Evolutionary conservation across 2,113 vertebrate genomes (phyloP).

Genomic region (Heteronetta atricapilla): DNA sequence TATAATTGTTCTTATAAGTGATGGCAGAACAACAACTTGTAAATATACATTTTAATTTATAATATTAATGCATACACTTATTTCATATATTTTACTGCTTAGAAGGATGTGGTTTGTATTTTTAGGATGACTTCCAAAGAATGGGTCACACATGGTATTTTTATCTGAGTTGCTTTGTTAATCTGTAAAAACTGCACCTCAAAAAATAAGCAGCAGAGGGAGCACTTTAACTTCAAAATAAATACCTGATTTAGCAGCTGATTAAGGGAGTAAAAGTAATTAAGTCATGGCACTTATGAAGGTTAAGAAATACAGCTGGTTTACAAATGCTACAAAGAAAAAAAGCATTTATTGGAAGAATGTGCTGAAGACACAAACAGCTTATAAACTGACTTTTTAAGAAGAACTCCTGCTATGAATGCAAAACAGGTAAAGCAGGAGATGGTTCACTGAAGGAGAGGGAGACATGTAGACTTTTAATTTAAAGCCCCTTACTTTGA

Average conservation of each 20-base stretch:
- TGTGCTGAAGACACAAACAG: not conserved
- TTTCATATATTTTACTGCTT: not conserved
- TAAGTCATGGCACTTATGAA: constrained; percentile 68
- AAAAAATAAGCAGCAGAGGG: constrained; percentile 78
- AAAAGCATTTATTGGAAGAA: constrained; percentile 38
- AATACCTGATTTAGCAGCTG: constrained; percentile 2
- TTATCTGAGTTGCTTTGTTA: not conserved
- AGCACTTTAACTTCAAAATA: constrained; percentile 71
- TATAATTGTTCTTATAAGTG: not conserved
- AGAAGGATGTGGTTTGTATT: not conserved
- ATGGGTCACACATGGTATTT: not conserved
- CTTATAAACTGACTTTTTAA: constrained; percentile 16
- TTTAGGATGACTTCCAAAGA: not conserved
- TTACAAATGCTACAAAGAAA: constrained; percentile 58
- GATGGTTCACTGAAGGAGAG: not conserved
- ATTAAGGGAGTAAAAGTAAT: constrained; percentile 71
- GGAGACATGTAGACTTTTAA: constrained; percentile 16
- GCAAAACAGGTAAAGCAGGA: not conserved
- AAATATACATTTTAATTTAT: not conserved
- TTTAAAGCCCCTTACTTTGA: not conserved
- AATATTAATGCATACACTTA: not conserved
- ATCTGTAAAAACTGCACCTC: constrained; percentile 19
- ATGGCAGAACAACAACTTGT: not conserved
- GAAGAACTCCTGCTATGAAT: not conserved
- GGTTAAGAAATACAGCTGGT: constrained; percentile 70